phyloP scores from a whole-genome alignment of 1,140 invertebrate genomes.

The Drosophila jambulina region DNA sequence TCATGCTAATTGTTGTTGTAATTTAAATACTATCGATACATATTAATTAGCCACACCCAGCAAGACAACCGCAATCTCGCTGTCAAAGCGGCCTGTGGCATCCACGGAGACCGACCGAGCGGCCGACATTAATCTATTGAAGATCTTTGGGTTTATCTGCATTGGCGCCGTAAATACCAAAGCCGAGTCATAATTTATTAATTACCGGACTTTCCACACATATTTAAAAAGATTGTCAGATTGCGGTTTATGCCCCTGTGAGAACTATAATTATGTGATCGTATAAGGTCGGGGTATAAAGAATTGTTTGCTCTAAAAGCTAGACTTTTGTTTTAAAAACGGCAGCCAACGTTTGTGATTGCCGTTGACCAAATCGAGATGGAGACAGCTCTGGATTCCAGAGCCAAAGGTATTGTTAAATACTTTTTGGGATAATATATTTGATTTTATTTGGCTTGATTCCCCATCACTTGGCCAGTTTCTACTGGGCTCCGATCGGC shows the following conservation, averaged over 20 bases:
- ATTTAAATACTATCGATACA: constrained; percentile 79
- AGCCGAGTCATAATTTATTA: constrained; percentile 78
- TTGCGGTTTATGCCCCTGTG: constrained; percentile 50
- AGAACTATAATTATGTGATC: constrained; percentile 42
- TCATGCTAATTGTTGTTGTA: constrained; percentile 79
- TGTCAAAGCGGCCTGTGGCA: constrained; percentile 46
- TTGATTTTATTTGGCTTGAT: constrained; percentile 58
- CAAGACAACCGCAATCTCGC: constrained; percentile 40
- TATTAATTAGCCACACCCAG: constrained; percentile 77
- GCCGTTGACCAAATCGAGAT: constrained; percentile 25
- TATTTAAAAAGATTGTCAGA: constrained; percentile 51
- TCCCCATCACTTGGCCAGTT: constrained; percentile 51
- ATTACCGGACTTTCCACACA: constrained; percentile 78
- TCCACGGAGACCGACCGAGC: constrained; percentile 26
- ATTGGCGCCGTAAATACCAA: constrained; percentile 76
- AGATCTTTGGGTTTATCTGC: constrained; percentile 71
- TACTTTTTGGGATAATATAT: constrained; percentile 30
- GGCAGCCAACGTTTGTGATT: constrained; percentile 43
- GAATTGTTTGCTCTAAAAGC: constrained; percentile 10
- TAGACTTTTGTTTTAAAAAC: constrained; percentile 20
- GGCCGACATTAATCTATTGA: constrained; percentile 62
- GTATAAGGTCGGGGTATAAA: constrained; percentile 13
- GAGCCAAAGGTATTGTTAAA: constrained; percentile 24
- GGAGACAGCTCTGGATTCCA: constrained; percentile 23
- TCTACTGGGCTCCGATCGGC: constrained; percentile 18